Evolutionary conservation across 2,888 invertebrate species (phyloP), one percentile per base, ranked within the genome.

Genomic region (Cheilosia scutellata): DNA sequence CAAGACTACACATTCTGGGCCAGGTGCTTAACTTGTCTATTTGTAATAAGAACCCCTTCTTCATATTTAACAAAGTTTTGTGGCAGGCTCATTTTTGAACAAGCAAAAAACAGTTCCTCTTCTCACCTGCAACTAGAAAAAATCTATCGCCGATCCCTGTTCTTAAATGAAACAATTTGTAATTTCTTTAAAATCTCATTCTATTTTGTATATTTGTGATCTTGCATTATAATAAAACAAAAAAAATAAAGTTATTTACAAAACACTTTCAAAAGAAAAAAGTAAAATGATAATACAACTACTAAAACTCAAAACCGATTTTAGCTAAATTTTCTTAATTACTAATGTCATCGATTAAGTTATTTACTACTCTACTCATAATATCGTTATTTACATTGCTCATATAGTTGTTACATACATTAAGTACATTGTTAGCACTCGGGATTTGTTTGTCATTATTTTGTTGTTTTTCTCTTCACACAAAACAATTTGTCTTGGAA

Each of bases 351-450:
- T 78, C 70, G 27, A 33, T 62, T 58, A 29, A 74, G 40, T 68
- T 72, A 58, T 57, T 68, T 58, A 29, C 62, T 37, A 37, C 20
- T 20, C 82, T 82, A 82, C 44, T 40, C 16, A 72, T 83, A 70
- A 70, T 29, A 37, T 79, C 55, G 51, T 74, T 83, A 83, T 83
- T 49, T 83, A 83, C 83, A 74, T 74, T 58, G 16, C 16, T 72
- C 37, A 37, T 37, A 11, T 51, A 27, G 25, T 44, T 51, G 33
- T 37, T 58, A 51, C 11, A 11, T 51, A 5, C 4, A 63, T 65
- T 82, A 77, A 82, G 82, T 82, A 82, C 82, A 77, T 20, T 62
- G 53, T 62, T 55, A 72, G 60, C 60, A 60, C 71, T 60, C 58
- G 27, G n/a, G 60, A 20, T 51, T 55, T 80, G 16, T 53, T 70